These are phyloP conservation scores for Dascyllus trimaculatus DNA, from an alignment of 2,113 vertebrate species.

Conservation along the genomic window DNA sequence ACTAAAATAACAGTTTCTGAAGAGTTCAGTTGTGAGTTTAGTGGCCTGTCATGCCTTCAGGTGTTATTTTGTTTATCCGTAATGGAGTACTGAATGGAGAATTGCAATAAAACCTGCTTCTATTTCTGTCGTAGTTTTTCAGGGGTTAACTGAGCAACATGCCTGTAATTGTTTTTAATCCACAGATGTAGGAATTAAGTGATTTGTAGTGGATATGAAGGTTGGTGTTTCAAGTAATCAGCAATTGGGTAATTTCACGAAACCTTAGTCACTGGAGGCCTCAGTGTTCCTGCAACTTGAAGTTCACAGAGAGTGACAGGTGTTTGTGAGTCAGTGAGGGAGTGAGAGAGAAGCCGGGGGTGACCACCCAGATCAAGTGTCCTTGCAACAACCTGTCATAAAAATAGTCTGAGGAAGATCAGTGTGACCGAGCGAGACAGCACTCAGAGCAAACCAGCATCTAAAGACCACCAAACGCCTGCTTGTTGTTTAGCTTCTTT, in stretches of 20 bases:
- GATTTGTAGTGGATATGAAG: neutral
- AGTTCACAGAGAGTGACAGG: slow-evolving; percentile 70
- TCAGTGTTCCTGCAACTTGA: slow-evolving; percentile 29
- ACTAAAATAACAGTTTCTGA: neutral
- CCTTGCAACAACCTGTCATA: slow-evolving; percentile 73
- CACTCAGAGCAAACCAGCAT: slow-evolving; percentile 28
- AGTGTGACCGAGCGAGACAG: slow-evolving; percentile 21
- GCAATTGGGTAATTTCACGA: slow-evolving; percentile 29
- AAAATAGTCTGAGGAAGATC: slow-evolving; percentile 82
- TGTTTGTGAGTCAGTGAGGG: slow-evolving; percentile 55
- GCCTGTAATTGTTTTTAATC: neutral
- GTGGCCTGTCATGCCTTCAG: neutral
- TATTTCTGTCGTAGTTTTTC: neutral
- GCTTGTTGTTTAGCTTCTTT: slow-evolving; percentile 22
- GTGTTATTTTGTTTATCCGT: neutral
- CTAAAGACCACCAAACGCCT: slow-evolving; percentile 14
- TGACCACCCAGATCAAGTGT: slow-evolving; percentile 75
- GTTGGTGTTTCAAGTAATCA: slow-evolving; percentile 22
- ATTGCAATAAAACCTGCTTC: neutral
- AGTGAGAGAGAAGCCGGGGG: slow-evolving; percentile 35
- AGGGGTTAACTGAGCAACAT: neutral
- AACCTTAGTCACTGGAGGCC: slow-evolving; percentile 36
- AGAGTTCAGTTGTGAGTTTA: neutral
- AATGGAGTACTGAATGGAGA: neutral
- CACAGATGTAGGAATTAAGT: neutral